Conservation (phyloP, 1,140 invertebrate species). For the Asbolus verrucosus region DNA sequence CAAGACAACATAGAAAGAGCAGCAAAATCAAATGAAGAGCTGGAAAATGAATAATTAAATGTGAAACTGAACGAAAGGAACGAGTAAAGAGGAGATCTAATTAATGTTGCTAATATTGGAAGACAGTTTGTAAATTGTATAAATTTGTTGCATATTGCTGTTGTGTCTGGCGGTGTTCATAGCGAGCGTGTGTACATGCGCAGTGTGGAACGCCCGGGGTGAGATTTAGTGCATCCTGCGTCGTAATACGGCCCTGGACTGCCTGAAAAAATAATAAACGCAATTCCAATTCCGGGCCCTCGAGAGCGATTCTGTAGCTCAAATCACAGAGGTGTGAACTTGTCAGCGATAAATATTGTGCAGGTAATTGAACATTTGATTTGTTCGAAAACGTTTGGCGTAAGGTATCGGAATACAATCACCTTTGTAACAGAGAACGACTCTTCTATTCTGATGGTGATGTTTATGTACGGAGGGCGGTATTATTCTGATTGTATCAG, state of each 20-base stretch:
- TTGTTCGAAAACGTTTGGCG: conserved; percentile 30
- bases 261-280: conserved; percentile 36
- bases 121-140: too few relatives aligned
- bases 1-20: too few relatives aligned
- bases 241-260: background rate
- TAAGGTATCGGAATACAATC: conserved; percentile 36
- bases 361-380: conserved; percentile 39
- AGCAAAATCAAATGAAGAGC: too few relatives aligned
- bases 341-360: conserved; percentile 37
- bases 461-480: conserved; percentile 23
- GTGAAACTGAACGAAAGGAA: too few relatives aligned
- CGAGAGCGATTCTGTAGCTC: conserved; percentile 18
- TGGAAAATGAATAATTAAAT: too few relatives aligned
- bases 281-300: conserved; percentile 31
- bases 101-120: too few relatives aligned
- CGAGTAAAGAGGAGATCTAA: too few relatives aligned
- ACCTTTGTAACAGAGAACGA: conserved; percentile 35
- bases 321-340: conserved; percentile 38
- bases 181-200: too few relatives aligned
- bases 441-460: conserved; percentile 20
- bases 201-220: too few relatives aligned
- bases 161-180: too few relatives aligned
- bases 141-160: too few relatives aligned
- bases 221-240: too few relatives aligned
- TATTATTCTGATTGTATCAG: conserved; percentile 36